These are phyloP conservation scores for Austrolebias charrua DNA, from an alignment of 2,797 vertebrate genomes.

Conservation along the genomic window DNA sequence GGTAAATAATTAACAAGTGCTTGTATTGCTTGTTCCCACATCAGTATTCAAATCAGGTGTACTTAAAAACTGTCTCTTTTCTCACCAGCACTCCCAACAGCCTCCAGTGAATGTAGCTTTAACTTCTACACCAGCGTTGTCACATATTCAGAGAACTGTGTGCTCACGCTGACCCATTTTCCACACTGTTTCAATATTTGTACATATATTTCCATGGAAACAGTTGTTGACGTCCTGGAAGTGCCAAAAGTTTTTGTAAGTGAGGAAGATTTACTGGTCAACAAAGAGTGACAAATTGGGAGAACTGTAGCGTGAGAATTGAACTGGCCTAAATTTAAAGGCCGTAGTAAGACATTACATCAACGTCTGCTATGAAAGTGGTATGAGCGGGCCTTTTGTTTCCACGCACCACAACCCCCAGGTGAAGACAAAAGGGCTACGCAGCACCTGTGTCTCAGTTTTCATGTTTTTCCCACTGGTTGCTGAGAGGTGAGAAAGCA, in stretches of 20 bases:
- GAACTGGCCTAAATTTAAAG: too few species aligned
- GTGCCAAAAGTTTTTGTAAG: too few species aligned
- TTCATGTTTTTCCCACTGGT: conserved; percentile 66
- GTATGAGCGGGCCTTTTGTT: conserved; percentile 44
- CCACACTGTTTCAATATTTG: conserved; percentile 1
- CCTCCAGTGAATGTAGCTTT: too few species aligned
- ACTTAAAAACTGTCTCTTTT: too few species aligned
- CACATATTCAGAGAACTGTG: conserved; percentile 16
- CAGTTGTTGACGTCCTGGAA: conserved; percentile 3
- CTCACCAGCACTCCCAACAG: too few species aligned
- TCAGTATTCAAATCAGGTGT: too few species aligned
- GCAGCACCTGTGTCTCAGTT: conserved; percentile 65
- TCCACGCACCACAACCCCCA: conserved; percentile 50
- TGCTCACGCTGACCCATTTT: conserved; percentile 26
- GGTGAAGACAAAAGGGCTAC: conserved; percentile 62
- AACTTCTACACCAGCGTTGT: neutral
- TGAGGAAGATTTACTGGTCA: too few species aligned
- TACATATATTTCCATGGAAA: conserved; percentile 5
- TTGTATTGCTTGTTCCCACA: too few species aligned
- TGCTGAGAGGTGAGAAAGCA: conserved; percentile 64
- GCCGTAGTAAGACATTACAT: conserved; percentile 22
- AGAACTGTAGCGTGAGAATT: too few species aligned
- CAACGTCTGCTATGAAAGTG: conserved; percentile 36
- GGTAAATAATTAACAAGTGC: too few species aligned
- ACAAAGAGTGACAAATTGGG: too few species aligned